Evolutionary conservation across 2,797 vertebrate species (phyloP).

Genomic region (Enteromius mattozi): DNA sequence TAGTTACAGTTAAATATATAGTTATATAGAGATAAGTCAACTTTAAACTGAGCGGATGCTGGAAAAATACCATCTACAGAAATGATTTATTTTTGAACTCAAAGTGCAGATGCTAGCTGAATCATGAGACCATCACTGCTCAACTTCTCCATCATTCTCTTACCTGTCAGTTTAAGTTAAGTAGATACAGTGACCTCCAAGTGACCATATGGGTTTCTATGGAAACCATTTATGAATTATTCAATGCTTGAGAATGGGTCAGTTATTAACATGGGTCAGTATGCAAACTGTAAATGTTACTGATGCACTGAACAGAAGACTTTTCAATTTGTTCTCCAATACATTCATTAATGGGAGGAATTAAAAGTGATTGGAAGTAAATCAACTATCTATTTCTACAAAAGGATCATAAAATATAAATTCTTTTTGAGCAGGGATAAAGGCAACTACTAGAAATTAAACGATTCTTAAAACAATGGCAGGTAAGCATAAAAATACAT

Average conservation of each 20-base stretch:
- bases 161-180: conserved; percentile 71
- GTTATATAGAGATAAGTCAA: background rate
- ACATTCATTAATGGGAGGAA: background rate
- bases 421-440: background rate
- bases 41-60: background rate
- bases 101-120: background rate
- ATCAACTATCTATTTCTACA: background rate
- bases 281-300: background rate
- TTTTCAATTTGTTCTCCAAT: background rate
- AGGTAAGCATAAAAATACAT: background rate
- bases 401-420: conserved; percentile 2
- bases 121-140: conserved; percentile 8
- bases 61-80: background rate
- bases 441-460: background rate
- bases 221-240: conserved; percentile 75
- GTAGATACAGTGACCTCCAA: conserved; percentile 64
- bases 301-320: background rate
- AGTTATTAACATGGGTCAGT: conserved; percentile 63
- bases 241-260: conserved; percentile 68
- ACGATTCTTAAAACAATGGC: no score
- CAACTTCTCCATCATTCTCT: conserved; percentile 60
- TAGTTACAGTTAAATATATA: background rate
- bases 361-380: background rate
- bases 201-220: conserved; percentile 72
- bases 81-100: background rate